Conservation (phyloP, 2,797 vertebrate species). For the Staurois parvus region DNA sequence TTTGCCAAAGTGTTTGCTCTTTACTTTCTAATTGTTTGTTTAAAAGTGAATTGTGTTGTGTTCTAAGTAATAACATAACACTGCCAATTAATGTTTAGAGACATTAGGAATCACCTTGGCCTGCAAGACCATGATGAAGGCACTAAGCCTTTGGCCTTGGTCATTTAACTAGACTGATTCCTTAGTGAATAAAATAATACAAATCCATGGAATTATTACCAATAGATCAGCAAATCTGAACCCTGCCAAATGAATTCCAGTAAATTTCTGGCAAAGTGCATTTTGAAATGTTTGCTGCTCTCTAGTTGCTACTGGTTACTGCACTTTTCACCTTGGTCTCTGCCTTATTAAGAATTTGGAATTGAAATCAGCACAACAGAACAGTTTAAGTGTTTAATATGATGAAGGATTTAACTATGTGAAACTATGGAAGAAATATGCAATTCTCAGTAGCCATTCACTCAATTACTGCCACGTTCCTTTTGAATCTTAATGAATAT, state of each 20-base stretch:
- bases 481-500: conserved; percentile 68
- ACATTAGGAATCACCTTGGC: no score
- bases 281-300: not conserved
- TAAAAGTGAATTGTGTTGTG: no score
- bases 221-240: no score
- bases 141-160: no score
- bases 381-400: conserved; percentile 19
- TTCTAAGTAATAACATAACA: no score
- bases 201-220: no score
- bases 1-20: no score
- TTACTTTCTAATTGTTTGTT: no score
- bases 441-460: conserved; percentile 30
- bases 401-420: conserved; percentile 15
- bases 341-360: not conserved
- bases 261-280: no score
- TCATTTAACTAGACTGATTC: not conserved
- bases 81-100: no score
- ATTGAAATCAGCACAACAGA: not conserved
- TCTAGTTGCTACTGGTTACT: not conserved
- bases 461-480: conserved; percentile 44
- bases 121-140: no score
- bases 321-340: not conserved
- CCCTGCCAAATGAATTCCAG: not conserved
- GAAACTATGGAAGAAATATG: conserved; percentile 15
- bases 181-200: no score